These are phyloP conservation scores for Cervus canadensis DNA, from an alignment of 2,113 vertebrate genomes.

Conservation along the genomic window DNA sequence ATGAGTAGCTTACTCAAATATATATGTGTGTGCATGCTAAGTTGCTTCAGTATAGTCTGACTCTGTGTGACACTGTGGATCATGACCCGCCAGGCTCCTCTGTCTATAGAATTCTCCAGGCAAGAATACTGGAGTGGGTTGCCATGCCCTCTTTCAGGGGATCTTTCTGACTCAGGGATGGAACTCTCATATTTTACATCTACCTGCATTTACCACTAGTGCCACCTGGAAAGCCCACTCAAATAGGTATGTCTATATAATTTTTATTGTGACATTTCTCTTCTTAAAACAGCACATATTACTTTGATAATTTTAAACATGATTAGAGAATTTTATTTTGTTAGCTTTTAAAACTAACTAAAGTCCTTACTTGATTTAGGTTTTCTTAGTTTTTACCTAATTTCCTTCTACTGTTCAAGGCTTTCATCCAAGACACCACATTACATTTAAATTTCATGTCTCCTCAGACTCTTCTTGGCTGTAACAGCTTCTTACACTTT, in stretches of 20 bases:
- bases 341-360: neutral
- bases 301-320: neutral
- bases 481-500: neutral
- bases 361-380: neutral
- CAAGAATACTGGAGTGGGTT: neutral
- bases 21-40: neutral
- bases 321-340: neutral
- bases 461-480: neutral
- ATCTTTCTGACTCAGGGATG: neutral
- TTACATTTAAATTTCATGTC: no score
- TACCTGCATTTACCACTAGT: neutral
- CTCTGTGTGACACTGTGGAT: neutral
- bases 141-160: neutral
- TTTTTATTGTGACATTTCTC: neutral
- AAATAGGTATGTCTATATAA: neutral
- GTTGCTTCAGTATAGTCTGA: neutral
- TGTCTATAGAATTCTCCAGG: neutral
- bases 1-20: neutral
- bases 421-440: neutral
- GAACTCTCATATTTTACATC: neutral
- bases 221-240: neutral
- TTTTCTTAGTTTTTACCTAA: neutral
- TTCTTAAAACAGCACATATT: neutral
- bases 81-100: neutral
- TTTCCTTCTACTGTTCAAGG: neutral